Evolutionary conservation across 2,113 vertebrate species (phyloP), one percentile per base, ranked within the genome.

Genomic region (Galemys pyrenaicus): DNA sequence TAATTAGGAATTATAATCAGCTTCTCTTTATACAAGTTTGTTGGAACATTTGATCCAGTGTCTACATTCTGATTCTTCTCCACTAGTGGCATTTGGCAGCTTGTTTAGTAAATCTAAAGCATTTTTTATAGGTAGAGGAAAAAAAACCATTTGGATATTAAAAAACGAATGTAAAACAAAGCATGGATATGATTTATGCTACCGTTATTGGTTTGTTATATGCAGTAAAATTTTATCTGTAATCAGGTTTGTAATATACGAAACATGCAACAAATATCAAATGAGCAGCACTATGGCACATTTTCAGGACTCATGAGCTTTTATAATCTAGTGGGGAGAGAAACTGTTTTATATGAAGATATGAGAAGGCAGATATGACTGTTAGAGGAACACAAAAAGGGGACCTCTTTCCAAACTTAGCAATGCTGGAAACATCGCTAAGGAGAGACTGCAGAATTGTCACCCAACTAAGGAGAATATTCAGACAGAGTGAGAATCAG

Each of bases 1-100:
- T 79, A 77, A 22, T 75, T 26, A 93, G 24, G 46, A 78, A 2
- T 93, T 75, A 71, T 90, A 65, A 77, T 92, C 30, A 90, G 54
- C 32, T 77, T 12, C 73, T 84, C 11, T 10, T 84, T 65, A 24
- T 41, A 56, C 11, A 89, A 86, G 67, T 79, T 74, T 71, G 79
- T 41, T 11, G 9, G 6, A 60, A 19, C 16, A 91, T 1, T 73
- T 94, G 35, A 7, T 62, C 24, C 60, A 17, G 83, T 88, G 56
- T 19, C 41, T 44, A 49, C 0, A 51, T 64, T 81, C 22, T 8
- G 4, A 26, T 54, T 92, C n/a, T 79, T 90, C 26, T 89, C 49
- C 58, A 19, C 58, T 26, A 30, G 30, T 70, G n/a, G 19, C 32
- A 6, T 10, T 58, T 35, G 30, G 28, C 4, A 92, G 44, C 19